phyloP scores from a whole-genome alignment of 2,797 vertebrate species.

The Gymnoscopelus microlampas region DNA sequence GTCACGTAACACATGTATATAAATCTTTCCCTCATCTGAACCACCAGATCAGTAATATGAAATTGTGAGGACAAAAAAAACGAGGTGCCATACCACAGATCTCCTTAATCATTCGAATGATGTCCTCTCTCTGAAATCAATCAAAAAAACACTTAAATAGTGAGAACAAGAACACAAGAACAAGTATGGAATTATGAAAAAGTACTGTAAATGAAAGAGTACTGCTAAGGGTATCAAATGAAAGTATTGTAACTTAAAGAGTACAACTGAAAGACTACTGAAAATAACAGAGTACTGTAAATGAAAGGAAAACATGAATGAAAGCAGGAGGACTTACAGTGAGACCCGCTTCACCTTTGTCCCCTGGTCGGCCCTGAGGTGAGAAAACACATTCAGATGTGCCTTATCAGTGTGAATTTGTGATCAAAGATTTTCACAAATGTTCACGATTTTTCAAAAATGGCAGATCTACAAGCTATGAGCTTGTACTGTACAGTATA shows the following conservation, averaged over 20 bases:
- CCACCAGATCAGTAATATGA: slow-evolving; percentile 12
- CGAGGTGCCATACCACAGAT: slow-evolving; percentile 85
- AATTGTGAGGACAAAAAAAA: slow-evolving; percentile 19
- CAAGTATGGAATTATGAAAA: too few relatives aligned
- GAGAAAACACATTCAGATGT: not conserved
- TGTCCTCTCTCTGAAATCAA: slow-evolving; percentile 86
- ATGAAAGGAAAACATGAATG: not conserved
- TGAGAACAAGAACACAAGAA: slow-evolving; percentile 22
- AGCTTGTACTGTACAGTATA: too few relatives aligned
- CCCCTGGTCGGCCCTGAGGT: slow-evolving; percentile 82
- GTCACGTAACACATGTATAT: not conserved
- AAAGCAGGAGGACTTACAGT: slow-evolving; percentile 80
- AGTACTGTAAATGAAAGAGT: not conserved
- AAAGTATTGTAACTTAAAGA: too few relatives aligned
- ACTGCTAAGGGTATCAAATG: too few relatives aligned
- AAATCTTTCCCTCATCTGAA: not conserved
- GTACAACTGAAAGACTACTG: too few relatives aligned
- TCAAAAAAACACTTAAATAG: slow-evolving; percentile 25
- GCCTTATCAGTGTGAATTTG: too few relatives aligned
- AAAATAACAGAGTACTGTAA: not conserved
- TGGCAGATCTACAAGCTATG: too few relatives aligned
- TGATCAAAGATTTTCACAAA: too few relatives aligned
- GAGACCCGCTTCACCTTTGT: slow-evolving; percentile 89
- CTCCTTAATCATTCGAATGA: slow-evolving; percentile 92
- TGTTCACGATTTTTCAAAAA: too few relatives aligned